Evolutionary conservation across 2,113 vertebrate species (phyloP).

Genomic region (Albula goreensis): DNA sequence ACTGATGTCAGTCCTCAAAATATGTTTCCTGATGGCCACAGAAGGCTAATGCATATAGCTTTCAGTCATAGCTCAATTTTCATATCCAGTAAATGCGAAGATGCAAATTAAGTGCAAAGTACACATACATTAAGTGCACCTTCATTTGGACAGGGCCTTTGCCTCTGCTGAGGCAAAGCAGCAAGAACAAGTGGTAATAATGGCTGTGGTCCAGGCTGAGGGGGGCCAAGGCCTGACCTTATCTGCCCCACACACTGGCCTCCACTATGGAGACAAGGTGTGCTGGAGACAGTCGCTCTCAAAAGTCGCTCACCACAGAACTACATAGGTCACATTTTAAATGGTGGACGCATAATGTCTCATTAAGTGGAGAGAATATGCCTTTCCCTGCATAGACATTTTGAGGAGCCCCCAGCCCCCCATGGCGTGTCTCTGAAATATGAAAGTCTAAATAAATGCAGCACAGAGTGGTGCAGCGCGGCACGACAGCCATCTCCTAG

Average conservation of each 20-base stretch:
- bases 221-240: conserved; percentile 35
- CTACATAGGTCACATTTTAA: background rate
- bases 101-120: no score
- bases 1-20: no score
- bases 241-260: conserved; percentile 38
- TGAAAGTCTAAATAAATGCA: conserved; percentile 37
- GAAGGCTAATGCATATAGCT: no score
- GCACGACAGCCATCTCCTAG: conserved; percentile 26
- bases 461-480: background rate
- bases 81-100: no score
- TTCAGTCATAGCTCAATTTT: no score
- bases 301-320: no score
- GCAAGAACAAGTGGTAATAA: conserved; percentile 56
- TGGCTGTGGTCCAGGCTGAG: conserved; percentile 54
- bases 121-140: no score
- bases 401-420: conserved; percentile 25
- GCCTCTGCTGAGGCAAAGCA: conserved; percentile 46
- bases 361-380: background rate
- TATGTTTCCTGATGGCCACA: no score
- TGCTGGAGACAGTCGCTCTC: no score
- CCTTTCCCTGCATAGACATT: background rate
- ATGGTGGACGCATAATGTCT: background rate
- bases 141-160: background rate
- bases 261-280: no score
- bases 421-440: background rate